Percentiles rank a stretch among this genome's conserved stretches.
These are phyloP conservation scores for Vultur gryphus DNA, from an alignment of 2,797 vertebrate genomes.

Conservation along the genomic window DNA sequence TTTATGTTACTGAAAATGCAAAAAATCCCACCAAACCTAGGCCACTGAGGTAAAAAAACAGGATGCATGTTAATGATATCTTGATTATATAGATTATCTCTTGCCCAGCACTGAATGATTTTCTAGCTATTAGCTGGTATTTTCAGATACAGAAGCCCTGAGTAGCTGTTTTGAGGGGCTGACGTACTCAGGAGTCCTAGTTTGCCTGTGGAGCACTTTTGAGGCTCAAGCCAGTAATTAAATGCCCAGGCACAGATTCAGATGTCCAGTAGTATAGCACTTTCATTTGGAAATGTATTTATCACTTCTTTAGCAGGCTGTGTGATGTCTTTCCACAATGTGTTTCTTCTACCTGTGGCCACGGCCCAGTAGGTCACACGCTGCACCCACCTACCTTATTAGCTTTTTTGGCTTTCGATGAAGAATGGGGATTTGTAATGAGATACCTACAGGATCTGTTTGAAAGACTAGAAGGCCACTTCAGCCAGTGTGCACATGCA, in stretches of 20 bases:
- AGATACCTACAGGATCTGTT: neutral
- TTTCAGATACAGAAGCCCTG: neutral
- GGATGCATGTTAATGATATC: neutral
- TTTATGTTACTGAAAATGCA: neutral
- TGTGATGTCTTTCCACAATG: neutral
- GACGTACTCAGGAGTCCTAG: neutral
- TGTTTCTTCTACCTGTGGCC: neutral
- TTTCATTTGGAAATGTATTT: neutral
- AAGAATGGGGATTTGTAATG: neutral
- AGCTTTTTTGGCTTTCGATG: neutral
- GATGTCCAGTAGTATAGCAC: neutral
- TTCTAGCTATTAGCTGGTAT: neutral
- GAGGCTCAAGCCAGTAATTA: neutral
- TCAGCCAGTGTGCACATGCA: neutral
- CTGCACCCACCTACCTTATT: neutral
- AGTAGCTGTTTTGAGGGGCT: neutral
- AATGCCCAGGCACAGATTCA: neutral
- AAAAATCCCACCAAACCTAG: neutral
- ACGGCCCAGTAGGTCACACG: fast-evolving
- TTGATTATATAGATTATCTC: neutral
- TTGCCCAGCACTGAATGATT: neutral
- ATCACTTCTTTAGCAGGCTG: neutral
- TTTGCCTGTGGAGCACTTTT: neutral
- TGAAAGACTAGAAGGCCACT: neutral
- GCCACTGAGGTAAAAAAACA: neutral